Conservation (phyloP, 2,888 invertebrate species). For the Griposia aprilina region DNA sequence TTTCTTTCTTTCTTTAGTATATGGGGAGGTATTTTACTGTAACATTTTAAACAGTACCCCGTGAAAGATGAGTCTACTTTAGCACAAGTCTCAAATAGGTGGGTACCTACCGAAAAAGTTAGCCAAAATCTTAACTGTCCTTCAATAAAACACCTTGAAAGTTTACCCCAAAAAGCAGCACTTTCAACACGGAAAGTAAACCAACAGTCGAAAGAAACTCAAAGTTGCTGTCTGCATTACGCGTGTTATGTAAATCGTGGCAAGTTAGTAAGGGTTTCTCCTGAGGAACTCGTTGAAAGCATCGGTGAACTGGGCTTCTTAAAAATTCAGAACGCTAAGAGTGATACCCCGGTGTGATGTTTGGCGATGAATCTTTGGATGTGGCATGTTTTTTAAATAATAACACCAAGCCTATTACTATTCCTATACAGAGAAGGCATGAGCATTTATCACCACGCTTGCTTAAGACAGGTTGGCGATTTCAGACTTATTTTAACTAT, state of each 20-base stretch:
- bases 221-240: conserved; percentile 81
- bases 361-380: conserved; percentile 38
- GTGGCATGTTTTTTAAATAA: conserved; percentile 23
- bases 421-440: too few species aligned
- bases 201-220: conserved; percentile 68
- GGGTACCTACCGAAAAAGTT: not conserved
- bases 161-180: conserved; percentile 44
- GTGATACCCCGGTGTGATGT: conserved; percentile 70
- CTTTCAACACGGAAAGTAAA: conserved; percentile 60
- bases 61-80: too few species aligned
- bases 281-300: conserved; percentile 80
- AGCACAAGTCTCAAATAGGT: not conserved
- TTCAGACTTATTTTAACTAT: too few species aligned
- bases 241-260: conserved; percentile 84
- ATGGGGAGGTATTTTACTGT: too few species aligned
- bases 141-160: conserved; percentile 34
- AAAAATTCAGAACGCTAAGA: conserved; percentile 84
- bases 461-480: too few species aligned
- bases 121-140: conserved; percentile 27
- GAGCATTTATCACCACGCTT: too few species aligned
- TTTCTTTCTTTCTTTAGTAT: too few species aligned
- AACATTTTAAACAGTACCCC: too few species aligned
- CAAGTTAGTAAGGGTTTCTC: conserved; percentile 68
- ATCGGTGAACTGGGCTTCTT: conserved; percentile 77
- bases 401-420: too few species aligned